Conservation (phyloP, 2,797 vertebrate genomes). For the Protonibea diacanthus region DNA sequence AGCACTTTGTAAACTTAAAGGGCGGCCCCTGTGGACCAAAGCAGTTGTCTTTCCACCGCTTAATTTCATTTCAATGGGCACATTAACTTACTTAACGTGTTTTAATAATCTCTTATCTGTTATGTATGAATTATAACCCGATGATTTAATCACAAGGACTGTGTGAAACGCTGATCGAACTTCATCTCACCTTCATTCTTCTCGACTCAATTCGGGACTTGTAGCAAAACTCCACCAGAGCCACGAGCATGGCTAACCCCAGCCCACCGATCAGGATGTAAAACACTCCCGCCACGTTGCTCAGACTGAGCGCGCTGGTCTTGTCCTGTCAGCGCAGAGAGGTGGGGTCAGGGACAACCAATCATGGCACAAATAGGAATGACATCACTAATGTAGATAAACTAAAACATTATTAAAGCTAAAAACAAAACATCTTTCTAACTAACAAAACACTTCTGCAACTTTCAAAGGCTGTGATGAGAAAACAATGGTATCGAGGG, state of each 20-base stretch:
- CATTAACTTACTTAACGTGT: too few relatives aligned
- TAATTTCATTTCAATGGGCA: too few relatives aligned
- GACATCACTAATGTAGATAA: conserved; percentile 8
- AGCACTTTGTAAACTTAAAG: too few relatives aligned
- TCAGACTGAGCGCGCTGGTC: conserved; percentile 97
- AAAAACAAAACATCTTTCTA: neutral
- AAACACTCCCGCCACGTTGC: conserved; percentile 97
- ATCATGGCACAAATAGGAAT: neutral
- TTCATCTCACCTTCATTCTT: conserved; percentile 94
- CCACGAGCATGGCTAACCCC: conserved; percentile 99
- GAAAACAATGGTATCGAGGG: neutral
- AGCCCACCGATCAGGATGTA: conserved; percentile 99
- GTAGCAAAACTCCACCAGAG: conserved; percentile 99
- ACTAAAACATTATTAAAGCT: neutral
- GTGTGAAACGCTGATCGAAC: too few relatives aligned
- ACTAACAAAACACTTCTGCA: neutral
- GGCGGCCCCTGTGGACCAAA: too few relatives aligned
- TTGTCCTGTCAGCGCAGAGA: conserved; percentile 90
- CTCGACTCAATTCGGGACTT: conserved; percentile 97
- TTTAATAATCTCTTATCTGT: neutral
- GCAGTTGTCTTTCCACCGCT: too few relatives aligned
- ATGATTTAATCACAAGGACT: neutral
- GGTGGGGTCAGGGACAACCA: conserved; percentile 60
- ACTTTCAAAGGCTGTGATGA: conserved; percentile 34
- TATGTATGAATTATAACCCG: neutral